These are phyloP conservation scores for Antechinus flavipes DNA, from an alignment of 2,113 vertebrate species.

Conservation along the genomic window DNA sequence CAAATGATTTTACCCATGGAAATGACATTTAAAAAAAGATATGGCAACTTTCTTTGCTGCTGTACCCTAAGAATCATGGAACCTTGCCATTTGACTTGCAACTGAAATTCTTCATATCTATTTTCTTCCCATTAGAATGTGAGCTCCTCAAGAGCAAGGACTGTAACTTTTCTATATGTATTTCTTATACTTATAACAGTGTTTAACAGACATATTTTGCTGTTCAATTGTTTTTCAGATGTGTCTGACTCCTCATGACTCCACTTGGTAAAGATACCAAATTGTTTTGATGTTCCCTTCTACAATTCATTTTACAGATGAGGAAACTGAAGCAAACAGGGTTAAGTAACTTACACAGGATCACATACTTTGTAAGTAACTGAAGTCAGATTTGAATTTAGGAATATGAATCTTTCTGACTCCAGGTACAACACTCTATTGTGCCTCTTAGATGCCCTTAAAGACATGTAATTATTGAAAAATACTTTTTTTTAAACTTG, in stretches of 20 bases:
- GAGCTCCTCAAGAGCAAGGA: background rate
- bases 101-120: background rate
- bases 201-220: background rate
- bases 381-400: background rate
- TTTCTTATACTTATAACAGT: background rate
- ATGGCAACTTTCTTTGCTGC: background rate
- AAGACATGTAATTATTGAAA: background rate
- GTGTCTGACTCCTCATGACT: background rate
- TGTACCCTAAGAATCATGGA: background rate
- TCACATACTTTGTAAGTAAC: background rate
- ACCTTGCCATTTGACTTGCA: background rate
- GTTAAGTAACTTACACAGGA: no score
- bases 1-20: background rate
- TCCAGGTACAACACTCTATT: background rate
- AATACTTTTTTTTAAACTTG: background rate
- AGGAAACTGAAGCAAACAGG: no score
- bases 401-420: background rate
- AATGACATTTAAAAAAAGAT: background rate
- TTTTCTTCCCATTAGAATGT: background rate
- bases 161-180: background rate
- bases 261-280: background rate
- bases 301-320: no score
- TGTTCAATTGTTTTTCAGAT: background rate
- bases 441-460: background rate
- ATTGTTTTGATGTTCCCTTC: no score